Evolutionary conservation across 2,797 vertebrate species (phyloP).

Genomic region (Cirrhinus mrigala): DNA sequence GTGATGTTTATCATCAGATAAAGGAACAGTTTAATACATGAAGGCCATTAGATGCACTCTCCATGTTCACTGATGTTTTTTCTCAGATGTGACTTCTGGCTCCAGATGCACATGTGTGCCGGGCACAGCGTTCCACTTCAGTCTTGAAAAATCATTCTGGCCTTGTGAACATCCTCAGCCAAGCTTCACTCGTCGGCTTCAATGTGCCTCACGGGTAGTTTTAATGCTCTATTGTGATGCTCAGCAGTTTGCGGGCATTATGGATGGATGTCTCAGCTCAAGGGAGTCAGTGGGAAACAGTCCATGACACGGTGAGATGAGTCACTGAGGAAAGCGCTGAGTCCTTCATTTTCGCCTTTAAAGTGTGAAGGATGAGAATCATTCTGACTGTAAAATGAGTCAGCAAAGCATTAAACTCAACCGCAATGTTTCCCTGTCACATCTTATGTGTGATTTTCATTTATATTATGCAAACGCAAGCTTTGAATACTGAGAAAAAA

Average conservation of each 20-base stretch:
- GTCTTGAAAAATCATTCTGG: conserved; percentile 7
- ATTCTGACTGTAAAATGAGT: conserved; percentile 60
- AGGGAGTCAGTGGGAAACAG: conserved; percentile 67
- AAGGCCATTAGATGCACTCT: not conserved
- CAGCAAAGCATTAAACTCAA: conserved; percentile 60
- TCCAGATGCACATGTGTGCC: not conserved
- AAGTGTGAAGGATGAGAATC: conserved; percentile 54
- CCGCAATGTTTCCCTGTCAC: conserved; percentile 49
- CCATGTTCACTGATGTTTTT: not conserved
- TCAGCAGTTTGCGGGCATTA: conserved; percentile 36
- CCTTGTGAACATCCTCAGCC: conserved; percentile 7
- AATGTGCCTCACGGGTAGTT: conserved; percentile 9
- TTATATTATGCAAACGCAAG: conserved; percentile 51
- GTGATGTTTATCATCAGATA: conserved; percentile 12
- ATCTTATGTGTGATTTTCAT: conserved; percentile 58
- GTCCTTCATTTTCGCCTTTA: conserved; percentile 56
- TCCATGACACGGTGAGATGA: conserved; percentile 72
- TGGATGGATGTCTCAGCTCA: conserved; percentile 64
- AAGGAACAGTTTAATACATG: not conserved
- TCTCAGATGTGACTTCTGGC: not conserved
- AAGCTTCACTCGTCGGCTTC: conserved; percentile 28
- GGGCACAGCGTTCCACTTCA: not conserved
- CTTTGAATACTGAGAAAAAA: conserved; percentile 51
- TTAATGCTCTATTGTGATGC: conserved; percentile 50
- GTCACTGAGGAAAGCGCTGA: conserved; percentile 74